A percentile compares a stretch with the other conserved stretches of the same genome.
Evolutionary conservation across 2,888 invertebrate genomes (phyloP).

Genomic region (Morpho helenor): DNA sequence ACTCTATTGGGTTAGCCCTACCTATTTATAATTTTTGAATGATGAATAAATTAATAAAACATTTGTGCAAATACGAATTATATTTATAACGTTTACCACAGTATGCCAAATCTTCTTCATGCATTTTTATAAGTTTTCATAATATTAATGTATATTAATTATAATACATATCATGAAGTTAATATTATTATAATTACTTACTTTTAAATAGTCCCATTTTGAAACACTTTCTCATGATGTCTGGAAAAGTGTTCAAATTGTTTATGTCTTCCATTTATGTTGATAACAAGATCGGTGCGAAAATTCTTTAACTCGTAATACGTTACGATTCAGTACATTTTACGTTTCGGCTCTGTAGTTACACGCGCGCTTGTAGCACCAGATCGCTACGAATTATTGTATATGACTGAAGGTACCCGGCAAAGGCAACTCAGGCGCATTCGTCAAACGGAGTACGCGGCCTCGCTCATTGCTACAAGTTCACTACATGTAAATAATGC

Average conservation of each 20-base stretch:
- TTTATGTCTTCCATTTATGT: constrained; percentile 50
- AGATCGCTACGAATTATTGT: constrained; percentile 55
- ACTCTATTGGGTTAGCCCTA: too few relatives aligned
- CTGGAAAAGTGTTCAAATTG: constrained; percentile 48
- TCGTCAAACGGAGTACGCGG: constrained; percentile 35
- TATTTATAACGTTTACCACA: too few relatives aligned
- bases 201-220: constrained; percentile 74
- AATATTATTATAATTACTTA: constrained; percentile 41
- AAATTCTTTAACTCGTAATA: not conserved
- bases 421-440: constrained; percentile 31
- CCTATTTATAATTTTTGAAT: too few relatives aligned
- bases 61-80: too few relatives aligned
- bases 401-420: constrained; percentile 45
- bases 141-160: too few relatives aligned
- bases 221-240: constrained; percentile 72
- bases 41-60: too few relatives aligned
- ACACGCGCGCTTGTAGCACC: constrained; percentile 46
- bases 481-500: constrained; percentile 34
- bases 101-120: too few relatives aligned
- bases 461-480: constrained; percentile 50
- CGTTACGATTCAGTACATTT: constrained; percentile 16
- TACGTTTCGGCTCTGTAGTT: constrained; percentile 17
- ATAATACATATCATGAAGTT: not conserved
- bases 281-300: not conserved
- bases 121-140: too few relatives aligned